phyloP scores from a whole-genome alignment of 1,140 invertebrate species.

The Schmidtea mediterranea region DNA sequence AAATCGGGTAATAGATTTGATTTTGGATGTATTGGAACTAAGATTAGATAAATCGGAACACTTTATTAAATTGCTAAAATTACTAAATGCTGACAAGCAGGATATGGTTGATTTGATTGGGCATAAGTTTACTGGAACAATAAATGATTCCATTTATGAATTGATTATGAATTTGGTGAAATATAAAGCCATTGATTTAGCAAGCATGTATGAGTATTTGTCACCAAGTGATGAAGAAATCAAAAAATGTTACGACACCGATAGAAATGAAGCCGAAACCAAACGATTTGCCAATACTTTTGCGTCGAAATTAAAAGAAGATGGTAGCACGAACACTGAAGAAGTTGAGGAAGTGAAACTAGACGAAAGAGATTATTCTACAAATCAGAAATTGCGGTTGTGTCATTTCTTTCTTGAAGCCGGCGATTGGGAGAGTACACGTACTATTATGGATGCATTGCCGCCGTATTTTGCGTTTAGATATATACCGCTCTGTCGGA shows the following conservation, averaged over 20 bases:
- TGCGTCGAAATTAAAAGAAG: too few species aligned
- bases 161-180: too few species aligned
- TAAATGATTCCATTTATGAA: too few species aligned
- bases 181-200: too few species aligned
- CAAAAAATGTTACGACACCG: constrained; percentile 2
- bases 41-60: constrained; percentile 33
- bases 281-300: too few species aligned
- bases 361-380: too few species aligned
- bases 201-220: too few species aligned
- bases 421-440: constrained; percentile 61
- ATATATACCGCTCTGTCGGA: constrained; percentile 46
- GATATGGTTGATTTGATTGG: constrained; percentile 72
- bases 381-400: constrained; percentile 72
- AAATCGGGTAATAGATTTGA: constrained; percentile 77
- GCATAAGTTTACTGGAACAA: constrained; percentile 47
- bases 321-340: too few species aligned
- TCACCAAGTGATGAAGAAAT: constrained; percentile 1
- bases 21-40: constrained; percentile 81
- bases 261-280: constrained; percentile 4
- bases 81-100: constrained; percentile 28
- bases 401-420: constrained; percentile 58
- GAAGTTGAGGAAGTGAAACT: too few species aligned
- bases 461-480: constrained; percentile 52
- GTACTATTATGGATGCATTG: constrained; percentile 44
- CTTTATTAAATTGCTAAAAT: constrained; percentile 31